Evolutionary conservation across 2,888 invertebrate genomes (phyloP), one percentile per base, ranked within the genome.

Genomic region (Sarcophaga variegata): DNA sequence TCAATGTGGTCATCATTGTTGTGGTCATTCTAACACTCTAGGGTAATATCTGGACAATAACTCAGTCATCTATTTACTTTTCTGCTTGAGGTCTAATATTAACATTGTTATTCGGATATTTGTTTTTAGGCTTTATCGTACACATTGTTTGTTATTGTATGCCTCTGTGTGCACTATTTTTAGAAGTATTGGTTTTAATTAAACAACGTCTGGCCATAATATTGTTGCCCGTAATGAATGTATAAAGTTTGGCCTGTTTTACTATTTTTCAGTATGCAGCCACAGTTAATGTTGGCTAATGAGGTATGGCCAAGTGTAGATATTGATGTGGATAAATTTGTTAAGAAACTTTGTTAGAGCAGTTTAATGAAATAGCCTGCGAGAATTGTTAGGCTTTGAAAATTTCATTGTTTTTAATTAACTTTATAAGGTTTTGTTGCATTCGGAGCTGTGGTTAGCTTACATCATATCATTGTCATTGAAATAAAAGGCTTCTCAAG

Each of bases 1-100:
- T 79, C 82, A 87, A 67, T 79, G 84, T 67, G 81, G 84, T 62
- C 74, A 78, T 81, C 75, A 81, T 81, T 83, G 77, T 82, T 81
- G 87, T 85, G 84, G 81, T 74, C 60, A 81, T 54, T 84, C 75
- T 79, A 82, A 87, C 78, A 87, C 84, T 81, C 60, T 3, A 63
- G 82, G 84, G 81, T 59, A 64, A 77, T 63, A 72, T 81, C 76
- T 62, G 54, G 11, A 63, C 54, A 54, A 54, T 54, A 12, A 54
- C 17, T 54, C 17, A 54, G 54, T 54, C 54, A 17, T 54, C 54
- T 54, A 54, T 54, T 54, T 54, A 54, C 54, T 11, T 64, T 45
- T 22, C 4, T 27, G 71, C 59, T 45, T 66, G 11, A 22, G 37
- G 64, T 64, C 59, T 76, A 70, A 59, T 25, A 54, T 62, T 78